phyloP scores from a whole-genome alignment of 2,888 invertebrate species.

The Nipponacmea schrenckii region DNA sequence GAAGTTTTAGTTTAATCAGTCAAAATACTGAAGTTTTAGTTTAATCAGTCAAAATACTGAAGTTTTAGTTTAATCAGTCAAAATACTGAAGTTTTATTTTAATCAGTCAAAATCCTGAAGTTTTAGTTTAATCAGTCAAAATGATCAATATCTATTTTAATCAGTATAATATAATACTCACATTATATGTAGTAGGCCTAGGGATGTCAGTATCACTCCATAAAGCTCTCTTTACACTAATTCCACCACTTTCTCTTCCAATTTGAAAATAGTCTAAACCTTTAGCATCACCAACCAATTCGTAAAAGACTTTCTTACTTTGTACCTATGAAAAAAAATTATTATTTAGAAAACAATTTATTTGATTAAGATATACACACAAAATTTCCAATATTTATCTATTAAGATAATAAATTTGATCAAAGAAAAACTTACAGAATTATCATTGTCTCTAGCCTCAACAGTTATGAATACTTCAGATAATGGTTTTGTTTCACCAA shows the following conservation, averaged over 20 bases:
- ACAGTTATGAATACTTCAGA: conserved; percentile 30
- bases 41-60: no score
- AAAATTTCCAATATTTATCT: no score
- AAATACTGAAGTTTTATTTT: no score
- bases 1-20: no score
- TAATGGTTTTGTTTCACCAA: conserved; percentile 35
- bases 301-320: conserved; percentile 38
- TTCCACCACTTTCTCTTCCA: conserved; percentile 42
- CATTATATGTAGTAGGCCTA: conserved; percentile 28
- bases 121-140: no score
- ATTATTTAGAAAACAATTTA: background rate
- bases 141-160: no score
- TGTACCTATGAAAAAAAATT: conserved; percentile 34
- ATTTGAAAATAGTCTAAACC: conserved; percentile 38
- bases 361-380: no score
- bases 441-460: conserved; percentile 46
- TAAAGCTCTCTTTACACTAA: conserved; percentile 47
- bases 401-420: background rate
- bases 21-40: no score
- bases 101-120: no score
- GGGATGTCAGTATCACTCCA: conserved; percentile 29
- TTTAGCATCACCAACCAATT: conserved; percentile 28
- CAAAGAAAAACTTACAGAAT: background rate
- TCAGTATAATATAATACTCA: conserved; percentile 21
- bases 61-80: no score